These are phyloP conservation scores for Anarsia innoxiella DNA, from an alignment of 2,888 invertebrate genomes.

Conservation along the genomic window DNA sequence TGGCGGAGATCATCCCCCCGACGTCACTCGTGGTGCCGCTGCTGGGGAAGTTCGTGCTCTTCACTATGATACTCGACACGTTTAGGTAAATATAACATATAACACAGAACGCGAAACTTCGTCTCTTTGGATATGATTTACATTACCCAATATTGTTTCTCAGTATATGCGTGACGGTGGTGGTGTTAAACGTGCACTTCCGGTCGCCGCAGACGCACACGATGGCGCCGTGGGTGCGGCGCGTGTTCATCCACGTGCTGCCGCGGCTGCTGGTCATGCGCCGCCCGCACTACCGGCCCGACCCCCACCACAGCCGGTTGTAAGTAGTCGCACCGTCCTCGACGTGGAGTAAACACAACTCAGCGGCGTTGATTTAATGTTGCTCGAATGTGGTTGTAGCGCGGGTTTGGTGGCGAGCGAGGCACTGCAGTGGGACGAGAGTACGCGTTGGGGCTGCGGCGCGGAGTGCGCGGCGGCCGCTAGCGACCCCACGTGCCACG, in stretches of 20 bases:
- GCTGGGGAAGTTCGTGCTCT: constrained; percentile 94
- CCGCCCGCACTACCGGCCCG: constrained; percentile 81
- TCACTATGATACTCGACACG: constrained; percentile 96
- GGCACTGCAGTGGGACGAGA: constrained; percentile 21
- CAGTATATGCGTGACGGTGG: constrained; percentile 95
- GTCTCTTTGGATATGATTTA: too few relatives aligned
- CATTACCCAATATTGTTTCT: too few relatives aligned
- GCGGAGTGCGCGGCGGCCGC: constrained; percentile 47
- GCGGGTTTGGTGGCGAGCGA: constrained; percentile 39
- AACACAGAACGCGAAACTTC: too few relatives aligned
- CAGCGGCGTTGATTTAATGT: background rate
- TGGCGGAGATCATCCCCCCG: constrained; percentile 77
- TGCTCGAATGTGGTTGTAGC: constrained; percentile 27
- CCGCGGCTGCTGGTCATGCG: constrained; percentile 95
- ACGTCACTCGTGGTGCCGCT: constrained; percentile 95
- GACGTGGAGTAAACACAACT: too few relatives aligned
- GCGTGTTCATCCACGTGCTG: constrained; percentile 96
- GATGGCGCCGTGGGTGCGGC: constrained; percentile 97
- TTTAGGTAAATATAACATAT: constrained; percentile 87
- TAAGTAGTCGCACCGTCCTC: constrained; percentile 30
- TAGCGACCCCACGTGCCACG: constrained; percentile 76
- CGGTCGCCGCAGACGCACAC: constrained; percentile 98
- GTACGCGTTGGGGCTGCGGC: constrained; percentile 23
- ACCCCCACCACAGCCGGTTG: constrained; percentile 76
- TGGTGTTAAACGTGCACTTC: constrained; percentile 98